phyloP scores from a whole-genome alignment of 2,888 invertebrate species.

The Tenthredo distinguenda region DNA sequence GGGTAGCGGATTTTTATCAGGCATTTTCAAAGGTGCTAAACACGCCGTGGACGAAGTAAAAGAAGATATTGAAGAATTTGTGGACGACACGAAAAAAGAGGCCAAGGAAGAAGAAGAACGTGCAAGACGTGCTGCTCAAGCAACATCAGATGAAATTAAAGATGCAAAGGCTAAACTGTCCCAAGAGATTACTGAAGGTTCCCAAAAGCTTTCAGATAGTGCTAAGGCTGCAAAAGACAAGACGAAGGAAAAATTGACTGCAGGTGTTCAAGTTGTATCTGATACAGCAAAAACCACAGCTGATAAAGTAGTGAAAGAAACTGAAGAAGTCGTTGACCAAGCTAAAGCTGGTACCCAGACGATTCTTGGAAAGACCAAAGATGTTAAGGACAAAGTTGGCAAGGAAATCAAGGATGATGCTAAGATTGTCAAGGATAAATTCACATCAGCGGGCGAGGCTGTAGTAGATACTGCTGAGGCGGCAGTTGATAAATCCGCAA shows the following conservation, averaged over 20 bases:
- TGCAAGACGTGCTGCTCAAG: constrained; percentile 55
- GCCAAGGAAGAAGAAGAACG: constrained; percentile 57
- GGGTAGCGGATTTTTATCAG: constrained; percentile 45
- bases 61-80: constrained; percentile 60
- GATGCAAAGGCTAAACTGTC: constrained; percentile 23
- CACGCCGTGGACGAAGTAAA: constrained; percentile 57
- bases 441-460: constrained; percentile 53
- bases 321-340: constrained; percentile 79
- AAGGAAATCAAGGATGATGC: constrained; percentile 59
- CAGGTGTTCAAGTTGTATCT: constrained; percentile 46
- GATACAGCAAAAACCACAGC: constrained; percentile 43
- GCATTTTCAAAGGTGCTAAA: constrained; percentile 46
- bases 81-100: constrained; percentile 62
- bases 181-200: constrained; percentile 45
- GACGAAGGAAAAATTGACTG: constrained; percentile 57
- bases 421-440: constrained; percentile 73
- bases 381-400: constrained; percentile 54
- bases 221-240: constrained; percentile 78
- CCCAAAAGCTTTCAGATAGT: constrained; percentile 47
- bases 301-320: constrained; percentile 70
- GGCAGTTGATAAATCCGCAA: constrained; percentile 54
- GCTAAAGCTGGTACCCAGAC: constrained; percentile 78
- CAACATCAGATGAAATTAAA: constrained; percentile 60
- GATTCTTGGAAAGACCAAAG: constrained; percentile 55
- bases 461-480: constrained; percentile 55